phyloP scores from a whole-genome alignment of 2,888 invertebrate genomes.

The Acronicta alni region DNA sequence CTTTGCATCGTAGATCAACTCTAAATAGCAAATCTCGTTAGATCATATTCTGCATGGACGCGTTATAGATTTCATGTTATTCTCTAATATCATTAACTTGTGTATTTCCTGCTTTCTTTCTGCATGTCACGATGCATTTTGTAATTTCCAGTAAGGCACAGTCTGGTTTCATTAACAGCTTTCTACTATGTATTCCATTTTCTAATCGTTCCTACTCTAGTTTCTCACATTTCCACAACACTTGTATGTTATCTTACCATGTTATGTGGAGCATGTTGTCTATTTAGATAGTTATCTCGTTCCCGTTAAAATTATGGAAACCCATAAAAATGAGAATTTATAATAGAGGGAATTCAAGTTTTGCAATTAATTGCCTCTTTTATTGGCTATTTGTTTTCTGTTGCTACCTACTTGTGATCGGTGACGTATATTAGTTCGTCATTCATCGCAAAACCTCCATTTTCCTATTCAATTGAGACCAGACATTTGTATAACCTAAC shows the following conservation, averaged over 20 bases:
- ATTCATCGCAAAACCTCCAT: too few relatives aligned
- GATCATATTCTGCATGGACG: neutral
- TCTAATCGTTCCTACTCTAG: constrained; percentile 12
- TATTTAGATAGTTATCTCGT: constrained; percentile 32
- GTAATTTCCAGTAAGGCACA: constrained; percentile 26
- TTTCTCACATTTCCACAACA: constrained; percentile 27
- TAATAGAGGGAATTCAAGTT: constrained; percentile 6
- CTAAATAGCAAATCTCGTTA: neutral
- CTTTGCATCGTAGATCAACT: too few relatives aligned
- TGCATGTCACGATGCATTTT: constrained; percentile 22
- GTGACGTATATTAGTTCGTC: too few relatives aligned
- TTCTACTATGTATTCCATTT: constrained; percentile 42
- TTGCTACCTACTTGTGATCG: too few relatives aligned
- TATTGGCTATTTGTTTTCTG: neutral
- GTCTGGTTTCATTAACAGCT: constrained; percentile 23
- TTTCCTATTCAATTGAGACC: too few relatives aligned
- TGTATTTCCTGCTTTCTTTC: constrained; percentile 26
- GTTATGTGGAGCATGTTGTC: constrained; percentile 38
- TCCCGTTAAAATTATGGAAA: constrained; percentile 20
- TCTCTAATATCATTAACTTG: constrained; percentile 18
- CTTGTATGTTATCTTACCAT: constrained; percentile 28
- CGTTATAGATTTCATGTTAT: constrained; percentile 27
- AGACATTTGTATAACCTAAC: too few relatives aligned
- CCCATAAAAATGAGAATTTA: constrained; percentile 14
- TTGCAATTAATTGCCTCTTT: constrained; percentile 19